Evolutionary conservation across 2,888 invertebrate genomes (phyloP).

Genomic region (Corythucha ciliata): DNA sequence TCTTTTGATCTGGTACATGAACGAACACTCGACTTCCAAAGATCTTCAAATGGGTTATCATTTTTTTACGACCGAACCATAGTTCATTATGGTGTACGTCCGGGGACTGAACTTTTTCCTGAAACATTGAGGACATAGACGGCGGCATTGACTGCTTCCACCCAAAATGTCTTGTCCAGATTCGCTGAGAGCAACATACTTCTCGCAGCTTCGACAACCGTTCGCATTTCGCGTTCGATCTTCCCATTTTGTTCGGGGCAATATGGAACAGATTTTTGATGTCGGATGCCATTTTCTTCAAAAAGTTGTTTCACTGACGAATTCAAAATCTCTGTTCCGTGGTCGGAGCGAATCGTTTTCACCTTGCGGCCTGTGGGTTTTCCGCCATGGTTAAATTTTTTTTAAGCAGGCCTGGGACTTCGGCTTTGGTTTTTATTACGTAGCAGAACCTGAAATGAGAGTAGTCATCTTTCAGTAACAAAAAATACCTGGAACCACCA

Average conservation of each 20-base stretch:
- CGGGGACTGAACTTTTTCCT: conserved; percentile 5
- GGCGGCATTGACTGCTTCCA: conserved; percentile 14
- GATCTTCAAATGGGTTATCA: background rate
- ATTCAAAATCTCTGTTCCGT: conserved; percentile 15
- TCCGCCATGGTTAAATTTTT: too few species aligned
- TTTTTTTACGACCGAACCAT: too few species aligned
- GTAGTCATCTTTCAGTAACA: too few species aligned
- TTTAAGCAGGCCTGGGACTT: too few species aligned
- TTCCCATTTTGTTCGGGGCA: conserved; percentile 17
- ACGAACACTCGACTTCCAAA: conserved; percentile 14
- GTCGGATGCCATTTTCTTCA: conserved; percentile 4
- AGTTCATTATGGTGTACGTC: too few species aligned
- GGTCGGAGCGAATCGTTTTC: conserved; percentile 5
- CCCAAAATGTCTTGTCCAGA: conserved; percentile 16
- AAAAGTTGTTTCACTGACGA: background rate
- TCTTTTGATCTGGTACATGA: conserved; percentile 15
- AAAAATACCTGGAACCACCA: too few species aligned
- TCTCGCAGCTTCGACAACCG: conserved; percentile 17
- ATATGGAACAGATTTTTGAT: conserved; percentile 8
- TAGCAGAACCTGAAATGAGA: too few species aligned
- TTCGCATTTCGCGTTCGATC: conserved; percentile 18
- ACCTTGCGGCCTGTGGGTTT: too few species aligned
- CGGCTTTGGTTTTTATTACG: too few species aligned
- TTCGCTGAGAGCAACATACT: background rate
- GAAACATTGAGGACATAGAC: conserved; percentile 12